These are phyloP conservation scores for Corella eumyota DNA, from an alignment of 23 tunicate genomes.

Conservation along the genomic window DNA sequence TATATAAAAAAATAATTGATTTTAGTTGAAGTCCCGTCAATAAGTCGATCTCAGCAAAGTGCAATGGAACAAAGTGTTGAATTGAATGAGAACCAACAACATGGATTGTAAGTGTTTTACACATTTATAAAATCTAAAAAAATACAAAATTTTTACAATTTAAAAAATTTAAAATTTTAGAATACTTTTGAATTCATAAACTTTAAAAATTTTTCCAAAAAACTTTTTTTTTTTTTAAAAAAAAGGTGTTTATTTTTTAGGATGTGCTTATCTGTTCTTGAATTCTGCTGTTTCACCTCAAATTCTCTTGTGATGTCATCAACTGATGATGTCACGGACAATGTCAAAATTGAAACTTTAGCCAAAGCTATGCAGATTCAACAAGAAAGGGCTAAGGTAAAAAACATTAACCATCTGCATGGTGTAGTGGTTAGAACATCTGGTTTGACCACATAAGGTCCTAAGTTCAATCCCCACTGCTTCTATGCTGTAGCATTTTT, in stretches of 20 bases:
- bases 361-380: slow-evolving; percentile 32
- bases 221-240: slow-evolving; percentile 4
- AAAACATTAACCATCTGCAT: neutral
- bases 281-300: slow-evolving; percentile 31
- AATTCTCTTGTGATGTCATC: neutral
- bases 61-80: slow-evolving; percentile 56
- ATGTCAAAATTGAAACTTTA: slow-evolving; percentile 1
- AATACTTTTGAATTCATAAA: too few species aligned
- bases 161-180: neutral
- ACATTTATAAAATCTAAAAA: neutral
- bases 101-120: slow-evolving; percentile 28
- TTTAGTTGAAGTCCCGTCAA: too few species aligned
- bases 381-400: slow-evolving; percentile 44
- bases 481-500: too few species aligned
- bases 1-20: too few species aligned
- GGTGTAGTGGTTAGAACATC: too few species aligned
- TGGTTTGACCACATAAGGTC: too few species aligned
- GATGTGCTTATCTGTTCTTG: slow-evolving; percentile 24
- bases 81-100: slow-evolving; percentile 29
- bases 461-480: too few species aligned
- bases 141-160: neutral
- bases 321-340: neutral
- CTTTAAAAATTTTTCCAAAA: too few species aligned
- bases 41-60: slow-evolving; percentile 57
- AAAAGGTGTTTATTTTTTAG: slow-evolving; percentile 10